These are phyloP conservation scores for Pardosa pseudoannulata DNA, from an alignment of 2,888 invertebrate species.

Conservation along the genomic window DNA sequence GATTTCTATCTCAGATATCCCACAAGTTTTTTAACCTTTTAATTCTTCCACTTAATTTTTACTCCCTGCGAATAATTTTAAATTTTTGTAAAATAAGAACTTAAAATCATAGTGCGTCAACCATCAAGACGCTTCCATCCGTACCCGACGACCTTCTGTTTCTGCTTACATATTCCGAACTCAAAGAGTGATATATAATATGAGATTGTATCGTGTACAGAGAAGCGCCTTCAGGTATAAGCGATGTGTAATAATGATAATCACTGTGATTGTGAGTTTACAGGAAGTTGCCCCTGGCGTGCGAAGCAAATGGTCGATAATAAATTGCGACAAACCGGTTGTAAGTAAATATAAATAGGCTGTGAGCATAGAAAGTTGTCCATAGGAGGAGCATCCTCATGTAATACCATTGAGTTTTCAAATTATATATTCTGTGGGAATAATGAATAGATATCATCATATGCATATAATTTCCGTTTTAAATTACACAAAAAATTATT, in stretches of 20 bases:
- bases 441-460: not conserved
- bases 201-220: not conserved
- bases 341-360: not conserved
- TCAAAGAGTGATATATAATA: not conserved
- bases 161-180: too few relatives aligned
- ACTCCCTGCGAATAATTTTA: too few relatives aligned
- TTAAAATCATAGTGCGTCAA: too few relatives aligned
- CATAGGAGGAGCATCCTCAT: not conserved
- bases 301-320: not conserved
- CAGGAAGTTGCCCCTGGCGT: not conserved
- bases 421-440: not conserved
- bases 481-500: not conserved
- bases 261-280: not conserved
- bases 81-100: too few relatives aligned
- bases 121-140: too few relatives aligned
- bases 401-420: not conserved
- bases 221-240: not conserved
- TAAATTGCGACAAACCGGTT: not conserved
- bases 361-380: too few relatives aligned
- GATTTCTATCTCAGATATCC: too few relatives aligned
- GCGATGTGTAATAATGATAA: not conserved
- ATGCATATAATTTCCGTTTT: not conserved
- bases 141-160: too few relatives aligned
- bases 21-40: too few relatives aligned
- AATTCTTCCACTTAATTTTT: too few relatives aligned